Evolutionary conservation across 2,113 vertebrate species (phyloP), one percentile per base, ranked within the genome.

Genomic region (Oryzias woworae): DNA sequence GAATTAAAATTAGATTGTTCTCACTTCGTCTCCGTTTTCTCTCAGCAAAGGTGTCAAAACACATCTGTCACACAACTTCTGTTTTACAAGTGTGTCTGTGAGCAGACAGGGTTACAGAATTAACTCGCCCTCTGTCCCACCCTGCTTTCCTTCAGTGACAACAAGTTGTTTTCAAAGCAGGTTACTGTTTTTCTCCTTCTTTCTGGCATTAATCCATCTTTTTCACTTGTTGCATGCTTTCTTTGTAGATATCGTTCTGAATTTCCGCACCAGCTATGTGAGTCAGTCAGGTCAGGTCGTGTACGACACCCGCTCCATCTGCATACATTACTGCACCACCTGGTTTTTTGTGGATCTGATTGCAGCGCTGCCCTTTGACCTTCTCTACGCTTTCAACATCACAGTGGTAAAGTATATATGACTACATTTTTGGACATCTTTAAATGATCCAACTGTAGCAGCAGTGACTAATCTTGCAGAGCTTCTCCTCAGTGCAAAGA

Each of bases 291-390:
- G 95, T 59, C 95, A 96, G 84, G 95, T 96, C 50, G 93, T 95
- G 54, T 96, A 96, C 0, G 92, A 96, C 8, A 68, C 92, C 7
- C 93, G 91, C 53, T 94, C 93, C 62, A 96, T 96, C 89, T 96
- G 91, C 79, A 86, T 96, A 73, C 95, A 96, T 70, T 96, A 96
- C 8, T 89, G 92, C 74, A 92, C 93, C 71, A 96, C 95, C 14
- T 96, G 95, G 95, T 96, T 96, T 89, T 94, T 95, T 0, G 91
- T 96, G 80, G 95, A 96, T 69, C 90, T 96, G 69, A 93, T 96
- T 0, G 95, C 95, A 0, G 95, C 95, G 1, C 78, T 96, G 87
- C 95, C 95, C 62, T 96, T 96, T 18, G 95, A 96, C 75, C 92
- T 96, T 31, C 94, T 96, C 67, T 96, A 95, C 14, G 92, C 92